Conservation (phyloP, 1,140 invertebrate genomes). For the Danaus plexippus region DNA sequence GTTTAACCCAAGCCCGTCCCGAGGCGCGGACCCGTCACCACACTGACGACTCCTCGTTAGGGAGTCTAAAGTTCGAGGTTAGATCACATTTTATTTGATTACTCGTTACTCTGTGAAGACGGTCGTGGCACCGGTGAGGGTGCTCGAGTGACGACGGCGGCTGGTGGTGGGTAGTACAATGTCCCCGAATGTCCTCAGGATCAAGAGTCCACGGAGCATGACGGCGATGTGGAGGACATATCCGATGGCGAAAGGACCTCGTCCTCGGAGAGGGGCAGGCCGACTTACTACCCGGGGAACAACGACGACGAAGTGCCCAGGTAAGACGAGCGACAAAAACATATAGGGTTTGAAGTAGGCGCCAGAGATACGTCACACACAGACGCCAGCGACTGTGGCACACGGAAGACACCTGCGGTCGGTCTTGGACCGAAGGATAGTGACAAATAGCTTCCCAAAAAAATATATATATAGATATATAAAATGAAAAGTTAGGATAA, state of each 20-base stretch:
- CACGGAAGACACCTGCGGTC: no score
- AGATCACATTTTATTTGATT: conserved; percentile 32
- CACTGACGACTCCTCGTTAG: conserved; percentile 80
- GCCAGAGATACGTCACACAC: no score
- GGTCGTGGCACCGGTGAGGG: no score
- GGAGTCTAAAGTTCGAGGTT: conserved; percentile 81
- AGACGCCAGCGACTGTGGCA: no score
- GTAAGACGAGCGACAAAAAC: conserved; percentile 23
- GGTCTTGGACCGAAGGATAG: no score
- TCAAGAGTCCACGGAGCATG: conserved; percentile 85
- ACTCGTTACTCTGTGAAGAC: conserved; percentile 6
- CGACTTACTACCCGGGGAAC: conserved; percentile 74
- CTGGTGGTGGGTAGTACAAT: background rate
- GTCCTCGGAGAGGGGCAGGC: conserved; percentile 76
- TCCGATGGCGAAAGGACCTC: conserved; percentile 87
- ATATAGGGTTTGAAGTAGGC: no score
- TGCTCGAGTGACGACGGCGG: no score
- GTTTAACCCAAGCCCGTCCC: no score
- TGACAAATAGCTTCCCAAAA: no score
- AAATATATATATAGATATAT: no score
- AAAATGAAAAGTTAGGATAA: no score
- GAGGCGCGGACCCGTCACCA: conserved; percentile 74
- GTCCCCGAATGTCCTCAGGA: conserved; percentile 63
- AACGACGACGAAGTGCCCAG: conserved; percentile 70
- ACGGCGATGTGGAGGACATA: conserved; percentile 89